Base-by-base conservation (phyloP, 2,797 vertebrate genomes). In the Acrocephalus scirpaceus region DNA sequence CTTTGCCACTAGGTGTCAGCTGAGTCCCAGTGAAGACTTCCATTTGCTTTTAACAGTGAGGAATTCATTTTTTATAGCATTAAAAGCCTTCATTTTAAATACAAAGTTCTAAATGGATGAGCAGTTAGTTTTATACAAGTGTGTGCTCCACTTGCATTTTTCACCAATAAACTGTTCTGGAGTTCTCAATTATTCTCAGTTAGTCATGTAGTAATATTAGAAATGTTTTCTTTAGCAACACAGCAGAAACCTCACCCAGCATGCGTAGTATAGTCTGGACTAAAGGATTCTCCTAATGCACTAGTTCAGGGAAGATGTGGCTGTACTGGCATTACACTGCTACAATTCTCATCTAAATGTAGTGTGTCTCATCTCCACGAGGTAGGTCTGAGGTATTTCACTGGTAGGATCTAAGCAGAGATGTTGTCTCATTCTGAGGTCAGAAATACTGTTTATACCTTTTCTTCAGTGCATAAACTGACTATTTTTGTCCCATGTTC, bases 1-100 rank as follows among this genome's bases (percentile, higher is more conserved):
- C n/a, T 84, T 50, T 71, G 90, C 98, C 98, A 97, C 97, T 97
- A 98, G 98, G 94, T 98, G 98, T 98, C 98, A 95, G 45, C 60
- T 92, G 72, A 91, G 54, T 94, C 42, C 69, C 76, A 67, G 34
- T 9, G 64, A 80, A 82, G 71, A 90, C 15, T 58, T 73, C 38
- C 50, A 36, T 53, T 67, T 92, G 58, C 82, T 67, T 20, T 56
- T 71, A 73, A 29, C 17, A 54, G 65, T 11, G 23, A 86, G 45
- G 42, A 70, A 67, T 75, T 93, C 36, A 25, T 60, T 87, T 91
- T 64, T 57, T 57, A 8, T 40, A 72, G 45, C 45, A 21, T 71
- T 8, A 54, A 32, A 66, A 62, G 30, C 44, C 80, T 90, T 82
- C 60, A 51, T 84, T 95, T 93, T 74, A 79, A 86, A 75, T 44